A percentile compares a stretch with the other conserved stretches of the same genome.
Conservation (phyloP, 2,797 vertebrate genomes). For the Gadopsis marmoratus region DNA sequence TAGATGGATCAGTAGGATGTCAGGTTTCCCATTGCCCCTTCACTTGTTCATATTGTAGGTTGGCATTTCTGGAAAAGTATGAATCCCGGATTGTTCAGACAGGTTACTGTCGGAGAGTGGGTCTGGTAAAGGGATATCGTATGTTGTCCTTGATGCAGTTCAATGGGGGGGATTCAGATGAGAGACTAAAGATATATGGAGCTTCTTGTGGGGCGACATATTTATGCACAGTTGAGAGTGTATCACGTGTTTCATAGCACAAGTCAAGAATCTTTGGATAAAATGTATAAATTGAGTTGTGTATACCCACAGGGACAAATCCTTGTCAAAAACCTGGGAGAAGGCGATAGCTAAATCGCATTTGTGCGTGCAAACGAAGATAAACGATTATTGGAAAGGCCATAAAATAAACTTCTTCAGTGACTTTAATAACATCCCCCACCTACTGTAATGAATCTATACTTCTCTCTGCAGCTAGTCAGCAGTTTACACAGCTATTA, state of each 20-base stretch:
- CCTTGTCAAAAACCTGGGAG: conserved; percentile 4
- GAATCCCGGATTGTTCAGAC: conserved; percentile 53
- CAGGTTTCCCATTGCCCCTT: conserved; percentile 34
- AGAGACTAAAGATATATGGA: conserved; percentile 31
- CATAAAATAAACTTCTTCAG: conserved; percentile 22
- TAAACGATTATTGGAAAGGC: conserved; percentile 16
- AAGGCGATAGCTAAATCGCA: not conserved
- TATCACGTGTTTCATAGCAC: conserved; percentile 21
- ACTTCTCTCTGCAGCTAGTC: conserved; percentile 22
- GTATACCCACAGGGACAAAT: conserved; percentile 18
- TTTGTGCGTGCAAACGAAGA: conserved; percentile 34
- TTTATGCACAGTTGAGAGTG: conserved; percentile 13
- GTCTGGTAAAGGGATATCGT: conserved; percentile 49
- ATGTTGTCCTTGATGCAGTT: conserved; percentile 52
- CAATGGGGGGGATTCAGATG: conserved; percentile 27
- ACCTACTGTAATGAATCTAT: conserved; percentile 7
- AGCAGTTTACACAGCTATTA: conserved; percentile 36
- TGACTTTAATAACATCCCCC: conserved; percentile 11
- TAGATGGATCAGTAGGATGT: conserved; percentile 26
- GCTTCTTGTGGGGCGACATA: conserved; percentile 8
- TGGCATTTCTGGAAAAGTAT: conserved; percentile 57
- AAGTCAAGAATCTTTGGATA: conserved; percentile 13
- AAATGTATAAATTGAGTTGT: not conserved
- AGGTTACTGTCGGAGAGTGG: conserved; percentile 55
- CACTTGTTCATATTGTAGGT: conserved; percentile 40